phyloP scores from a whole-genome alignment of 2,888 invertebrate genomes.

The Myopa tessellatipennis region DNA sequence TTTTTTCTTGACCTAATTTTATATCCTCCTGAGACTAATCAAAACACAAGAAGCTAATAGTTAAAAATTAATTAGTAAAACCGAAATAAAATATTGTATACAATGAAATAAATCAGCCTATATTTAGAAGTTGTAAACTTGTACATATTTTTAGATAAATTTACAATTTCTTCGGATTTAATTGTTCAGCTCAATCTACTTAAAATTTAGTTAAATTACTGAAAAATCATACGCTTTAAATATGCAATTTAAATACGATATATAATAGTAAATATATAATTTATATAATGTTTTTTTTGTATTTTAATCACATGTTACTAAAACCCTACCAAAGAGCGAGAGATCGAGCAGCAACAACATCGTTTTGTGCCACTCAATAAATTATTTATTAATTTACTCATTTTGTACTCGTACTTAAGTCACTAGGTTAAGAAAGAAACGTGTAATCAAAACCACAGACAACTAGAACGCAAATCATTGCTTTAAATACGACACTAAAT shows the following conservation, averaged over 20 bases:
- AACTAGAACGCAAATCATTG: neutral
- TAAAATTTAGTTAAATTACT: neutral
- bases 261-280: neutral
- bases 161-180: neutral
- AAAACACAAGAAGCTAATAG: neutral
- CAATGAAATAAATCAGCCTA: too few relatives aligned
- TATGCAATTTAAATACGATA: neutral
- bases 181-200: neutral
- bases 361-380: neutral
- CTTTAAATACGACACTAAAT: constrained; percentile 6
- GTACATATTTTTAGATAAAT: neutral
- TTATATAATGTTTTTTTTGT: too few relatives aligned
- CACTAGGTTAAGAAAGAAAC: neutral
- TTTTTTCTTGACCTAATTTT: too few relatives aligned
- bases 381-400: neutral
- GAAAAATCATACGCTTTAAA: neutral
- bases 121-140: too few relatives aligned
- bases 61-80: neutral
- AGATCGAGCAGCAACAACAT: neutral
- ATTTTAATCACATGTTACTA: neutral
- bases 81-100: too few relatives aligned
- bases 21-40: too few relatives aligned
- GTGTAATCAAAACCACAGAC: constrained; percentile 7
- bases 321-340: constrained; percentile 6
- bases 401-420: neutral